phyloP scores from a whole-genome alignment of 53 echinoderm and acorn worm species.

The Patiria pectinifera region DNA sequence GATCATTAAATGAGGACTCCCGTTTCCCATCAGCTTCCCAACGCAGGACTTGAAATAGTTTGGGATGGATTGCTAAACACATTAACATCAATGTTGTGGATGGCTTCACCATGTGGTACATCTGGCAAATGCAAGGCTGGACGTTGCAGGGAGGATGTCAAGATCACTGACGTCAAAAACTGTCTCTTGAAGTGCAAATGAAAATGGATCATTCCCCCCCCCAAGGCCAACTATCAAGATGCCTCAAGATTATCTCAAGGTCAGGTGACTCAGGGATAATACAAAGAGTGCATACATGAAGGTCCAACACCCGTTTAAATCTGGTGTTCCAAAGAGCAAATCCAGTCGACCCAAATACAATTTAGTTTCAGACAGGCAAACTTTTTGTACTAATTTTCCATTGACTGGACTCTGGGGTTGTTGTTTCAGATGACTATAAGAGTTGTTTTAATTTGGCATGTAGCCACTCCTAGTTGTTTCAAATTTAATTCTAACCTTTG shows the following conservation, averaged over 20 bases:
- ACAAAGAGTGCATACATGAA: neutral
- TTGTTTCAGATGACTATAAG: too few relatives aligned
- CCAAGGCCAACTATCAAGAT: neutral
- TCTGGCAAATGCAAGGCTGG: neutral
- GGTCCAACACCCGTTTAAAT: neutral
- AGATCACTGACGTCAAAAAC: neutral
- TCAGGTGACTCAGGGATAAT: neutral
- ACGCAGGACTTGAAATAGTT: neutral
- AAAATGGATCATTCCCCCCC: neutral
- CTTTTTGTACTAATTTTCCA: too few relatives aligned
- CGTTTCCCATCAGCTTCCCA: neutral
- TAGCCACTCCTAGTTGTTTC: too few relatives aligned
- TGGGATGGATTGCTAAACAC: neutral
- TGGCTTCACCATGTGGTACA: neutral
- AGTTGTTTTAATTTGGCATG: too few relatives aligned
- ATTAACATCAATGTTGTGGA: slow-evolving; percentile 6
- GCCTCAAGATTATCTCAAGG: neutral
- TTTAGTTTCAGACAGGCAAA: too few relatives aligned
- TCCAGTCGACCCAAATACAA: too few relatives aligned
- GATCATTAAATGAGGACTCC: neutral
- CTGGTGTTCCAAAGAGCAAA: neutral
- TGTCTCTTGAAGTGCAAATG: neutral
- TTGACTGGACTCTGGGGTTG: too few relatives aligned
- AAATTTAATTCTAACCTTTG: too few relatives aligned
- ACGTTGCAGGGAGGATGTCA: neutral